A percentile compares a stretch with the other conserved stretches of the same genome.
phyloP scores from a whole-genome alignment of 2,113 vertebrate genomes.

The Pedetes capensis region DNA sequence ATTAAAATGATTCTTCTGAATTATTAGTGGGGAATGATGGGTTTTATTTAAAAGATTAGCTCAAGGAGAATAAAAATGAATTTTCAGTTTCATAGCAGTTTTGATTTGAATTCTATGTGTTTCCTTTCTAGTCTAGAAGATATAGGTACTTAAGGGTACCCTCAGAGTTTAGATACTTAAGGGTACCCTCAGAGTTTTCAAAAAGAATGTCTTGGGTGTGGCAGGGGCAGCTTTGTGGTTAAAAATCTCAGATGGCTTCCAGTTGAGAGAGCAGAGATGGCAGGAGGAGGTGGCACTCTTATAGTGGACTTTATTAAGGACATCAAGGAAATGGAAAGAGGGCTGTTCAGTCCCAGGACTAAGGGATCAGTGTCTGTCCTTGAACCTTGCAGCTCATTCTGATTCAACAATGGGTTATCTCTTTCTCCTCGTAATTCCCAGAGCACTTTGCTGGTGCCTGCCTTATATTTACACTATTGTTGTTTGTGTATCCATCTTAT shows the following conservation, averaged over 20 bases:
- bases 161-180: background rate
- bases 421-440: background rate
- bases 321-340: background rate
- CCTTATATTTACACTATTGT: background rate
- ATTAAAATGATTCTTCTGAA: slow-evolving; percentile 11
- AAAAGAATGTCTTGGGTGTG: background rate
- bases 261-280: background rate
- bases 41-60: background rate
- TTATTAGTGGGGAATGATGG: background rate
- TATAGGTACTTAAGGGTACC: background rate
- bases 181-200: background rate
- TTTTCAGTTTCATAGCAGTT: background rate
- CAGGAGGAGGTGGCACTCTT: background rate
- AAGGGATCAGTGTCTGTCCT: background rate
- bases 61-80: background rate
- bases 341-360: background rate
- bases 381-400: background rate
- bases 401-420: slow-evolving; percentile 4
- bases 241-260: background rate
- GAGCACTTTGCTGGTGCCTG: background rate
- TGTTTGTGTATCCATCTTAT: slow-evolving; percentile 14
- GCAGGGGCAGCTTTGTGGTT: background rate
- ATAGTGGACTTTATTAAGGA: background rate
- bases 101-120: background rate
- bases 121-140: background rate